These are phyloP conservation scores for Graphium colonna DNA, from an alignment of 2,888 invertebrate genomes.

Conservation along the genomic window DNA sequence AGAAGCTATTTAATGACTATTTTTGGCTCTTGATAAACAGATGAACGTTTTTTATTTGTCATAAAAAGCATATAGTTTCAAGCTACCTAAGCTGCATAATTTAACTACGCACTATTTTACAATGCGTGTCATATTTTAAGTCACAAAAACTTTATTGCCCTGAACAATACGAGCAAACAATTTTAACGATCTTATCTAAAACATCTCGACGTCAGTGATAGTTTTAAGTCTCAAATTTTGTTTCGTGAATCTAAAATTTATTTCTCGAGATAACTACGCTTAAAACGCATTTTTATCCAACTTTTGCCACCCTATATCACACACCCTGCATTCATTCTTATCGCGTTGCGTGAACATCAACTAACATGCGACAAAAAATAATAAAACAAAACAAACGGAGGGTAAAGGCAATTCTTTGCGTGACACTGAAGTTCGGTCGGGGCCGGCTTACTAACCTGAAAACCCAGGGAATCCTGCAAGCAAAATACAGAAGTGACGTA, in stretches of 20 bases:
- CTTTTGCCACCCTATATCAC: not conserved
- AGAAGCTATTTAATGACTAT: too few relatives aligned
- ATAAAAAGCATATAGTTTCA: too few relatives aligned
- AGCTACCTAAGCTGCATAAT: too few relatives aligned
- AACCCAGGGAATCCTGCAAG: slow-evolving; percentile 78
- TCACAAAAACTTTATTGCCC: too few relatives aligned
- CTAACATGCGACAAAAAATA: slow-evolving; percentile 20
- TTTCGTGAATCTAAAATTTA: not conserved
- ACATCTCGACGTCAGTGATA: too few relatives aligned
- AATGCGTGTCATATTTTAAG: too few relatives aligned
- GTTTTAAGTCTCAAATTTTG: too few relatives aligned
- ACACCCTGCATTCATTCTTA: not conserved
- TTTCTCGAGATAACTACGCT: not conserved
- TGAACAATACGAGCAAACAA: too few relatives aligned
- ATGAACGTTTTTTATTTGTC: too few relatives aligned
- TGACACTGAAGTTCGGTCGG: slow-evolving; percentile 20
- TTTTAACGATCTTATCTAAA: too few relatives aligned
- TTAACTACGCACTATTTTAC: too few relatives aligned
- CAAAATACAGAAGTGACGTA: slow-evolving; percentile 58
- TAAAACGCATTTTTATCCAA: not conserved
- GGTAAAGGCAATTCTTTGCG: slow-evolving; percentile 19
- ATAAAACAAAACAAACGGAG: slow-evolving; percentile 8
- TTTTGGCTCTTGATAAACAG: too few relatives aligned
- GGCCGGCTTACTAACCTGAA: slow-evolving; percentile 67
- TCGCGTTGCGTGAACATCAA: slow-evolving; percentile 14